Evolutionary conservation across 2,113 vertebrate species (phyloP), one percentile per base, ranked within the genome.

Genomic region (Euleptes europaea): DNA sequence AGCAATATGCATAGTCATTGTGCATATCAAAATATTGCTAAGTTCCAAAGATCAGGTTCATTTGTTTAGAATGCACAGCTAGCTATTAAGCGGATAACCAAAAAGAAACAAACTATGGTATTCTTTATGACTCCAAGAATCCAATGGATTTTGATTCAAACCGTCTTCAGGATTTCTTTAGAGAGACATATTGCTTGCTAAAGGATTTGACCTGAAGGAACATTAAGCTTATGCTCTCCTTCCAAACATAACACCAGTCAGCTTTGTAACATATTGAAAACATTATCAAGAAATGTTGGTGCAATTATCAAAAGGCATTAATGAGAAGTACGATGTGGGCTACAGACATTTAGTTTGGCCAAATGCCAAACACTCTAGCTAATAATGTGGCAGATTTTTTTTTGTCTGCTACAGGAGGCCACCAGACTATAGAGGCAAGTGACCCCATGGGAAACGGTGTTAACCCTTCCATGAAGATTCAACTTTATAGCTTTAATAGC

Each of bases 271-370:
- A 85, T 82, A 83, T 0, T 63, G 66, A 14, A 91, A 79, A 21
- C 80, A 78, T 79, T 69, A 86, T 33, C 51, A 89, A 92, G 87
- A 89, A 94, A 91, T 17, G n/a, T 38, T 69, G 82, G 73, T 42
- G 76, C 49, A 76, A 85, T 87, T 87, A 90, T 71, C 63, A 67
- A 79, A 69, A 86, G 33, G 51, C 51, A 70, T 73, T 33, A 74
- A 21, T 44, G 69, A 91, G 60, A 90, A 93, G 74, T 71, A 5
- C 0, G 1, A 79, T 75, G 83, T 0, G 26, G 9, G 2, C 57
- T 69, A 47, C 28, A n/a, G 82, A 65, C 76, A 88, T 2, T 40
- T 78, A 67, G 17, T 83, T 7, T 77, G 78, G 54, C 33, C 26
- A 3, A 1, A 0, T 0, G 1, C 74, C 92, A 93, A 92, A 40